Evolutionary conservation across 2,888 invertebrate genomes (phyloP).

Genomic region (Baccha elongata): DNA sequence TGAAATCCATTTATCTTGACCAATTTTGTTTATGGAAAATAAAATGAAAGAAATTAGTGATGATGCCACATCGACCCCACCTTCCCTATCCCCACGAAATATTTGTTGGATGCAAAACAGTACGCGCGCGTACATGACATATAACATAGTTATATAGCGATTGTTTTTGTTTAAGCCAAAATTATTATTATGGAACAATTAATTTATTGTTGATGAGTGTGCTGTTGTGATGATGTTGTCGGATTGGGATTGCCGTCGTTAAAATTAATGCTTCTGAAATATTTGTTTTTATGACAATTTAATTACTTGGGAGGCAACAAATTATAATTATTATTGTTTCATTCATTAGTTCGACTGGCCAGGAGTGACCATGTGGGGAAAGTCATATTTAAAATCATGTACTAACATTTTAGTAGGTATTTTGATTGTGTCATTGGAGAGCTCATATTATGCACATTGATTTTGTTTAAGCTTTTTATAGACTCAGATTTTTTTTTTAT

Average conservation of each 20-base stretch:
- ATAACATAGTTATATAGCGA: no score
- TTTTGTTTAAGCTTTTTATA: not conserved
- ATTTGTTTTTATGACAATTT: conserved; percentile 65
- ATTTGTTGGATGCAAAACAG: conserved; percentile 2
- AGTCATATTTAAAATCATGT: not conserved
- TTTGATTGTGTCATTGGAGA: conserved; percentile 25
- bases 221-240: conserved; percentile 35
- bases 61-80: conserved; percentile 14
- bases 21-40: conserved; percentile 33
- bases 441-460: not conserved
- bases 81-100: not conserved
- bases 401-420: not conserved
- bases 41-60: conserved; percentile 45
- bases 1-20: conserved; percentile 65
- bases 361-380: conserved; percentile 10
- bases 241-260: conserved; percentile 24
- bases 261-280: conserved; percentile 56
- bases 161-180: conserved; percentile 32
- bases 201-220: conserved; percentile 51
- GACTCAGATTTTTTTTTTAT: not conserved
- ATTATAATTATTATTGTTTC: conserved; percentile 56
- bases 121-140: not conserved
- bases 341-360: conserved; percentile 49
- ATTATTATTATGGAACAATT: conserved; percentile 57
- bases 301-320: conserved; percentile 45